Conservation (phyloP, 2,888 invertebrate species). For the Lampropteryx suffumata region DNA sequence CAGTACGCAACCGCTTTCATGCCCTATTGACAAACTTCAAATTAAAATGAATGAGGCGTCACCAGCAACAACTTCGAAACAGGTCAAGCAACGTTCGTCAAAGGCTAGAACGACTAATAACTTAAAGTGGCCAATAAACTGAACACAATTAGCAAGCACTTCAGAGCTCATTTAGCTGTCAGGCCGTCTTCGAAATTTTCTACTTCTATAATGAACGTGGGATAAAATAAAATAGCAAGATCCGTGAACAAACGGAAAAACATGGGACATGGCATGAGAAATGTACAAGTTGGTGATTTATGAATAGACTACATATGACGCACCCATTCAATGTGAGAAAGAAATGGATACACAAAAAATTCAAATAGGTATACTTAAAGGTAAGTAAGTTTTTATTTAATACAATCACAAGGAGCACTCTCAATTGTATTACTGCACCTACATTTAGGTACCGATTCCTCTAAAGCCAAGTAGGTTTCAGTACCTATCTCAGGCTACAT, state of each 20-base stretch:
- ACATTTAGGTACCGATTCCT: no score
- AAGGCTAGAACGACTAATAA: slow-evolving; percentile 28
- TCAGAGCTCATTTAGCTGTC: slow-evolving; percentile 32
- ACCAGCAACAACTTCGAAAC: not conserved
- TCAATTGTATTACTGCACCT: no score
- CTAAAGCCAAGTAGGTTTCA: no score
- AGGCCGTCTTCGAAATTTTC: slow-evolving; percentile 24
- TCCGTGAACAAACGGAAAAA: slow-evolving; percentile 9
- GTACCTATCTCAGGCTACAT: no score
- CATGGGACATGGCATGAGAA: not conserved
- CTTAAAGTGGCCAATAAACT: slow-evolving; percentile 34
- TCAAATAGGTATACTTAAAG: no score
- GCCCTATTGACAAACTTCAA: not conserved
- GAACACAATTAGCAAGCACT: slow-evolving; percentile 30
- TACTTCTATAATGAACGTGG: slow-evolving; percentile 24
- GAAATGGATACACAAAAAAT: not conserved
- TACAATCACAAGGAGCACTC: no score
- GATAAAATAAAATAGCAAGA: slow-evolving; percentile 3
- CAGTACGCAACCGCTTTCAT: no score
- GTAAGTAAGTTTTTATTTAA: no score
- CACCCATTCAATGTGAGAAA: not conserved
- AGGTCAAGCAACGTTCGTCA: slow-evolving; percentile 6
- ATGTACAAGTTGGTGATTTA: not conserved
- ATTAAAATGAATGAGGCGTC: not conserved
- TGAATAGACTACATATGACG: slow-evolving; percentile 5